phyloP scores from a whole-genome alignment of 2,888 invertebrate genomes.

The Ophioninae sp. region DNA sequence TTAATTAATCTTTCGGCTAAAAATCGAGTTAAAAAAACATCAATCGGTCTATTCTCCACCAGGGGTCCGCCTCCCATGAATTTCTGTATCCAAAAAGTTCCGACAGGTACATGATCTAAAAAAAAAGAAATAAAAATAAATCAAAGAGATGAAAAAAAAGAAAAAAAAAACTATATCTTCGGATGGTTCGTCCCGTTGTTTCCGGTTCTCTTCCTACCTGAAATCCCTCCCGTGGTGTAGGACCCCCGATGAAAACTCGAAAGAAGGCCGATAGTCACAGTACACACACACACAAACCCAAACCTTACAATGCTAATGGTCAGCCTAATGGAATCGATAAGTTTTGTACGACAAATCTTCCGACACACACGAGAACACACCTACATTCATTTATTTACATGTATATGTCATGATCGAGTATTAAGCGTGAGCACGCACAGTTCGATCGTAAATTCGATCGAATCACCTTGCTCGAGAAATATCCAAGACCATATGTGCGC shows the following conservation, averaged over 20 bases:
- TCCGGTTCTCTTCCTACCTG: slow-evolving; percentile 43
- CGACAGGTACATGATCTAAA: slow-evolving; percentile 8
- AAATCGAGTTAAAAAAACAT: not conserved
- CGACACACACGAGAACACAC: slow-evolving; percentile 47
- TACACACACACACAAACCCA: not conserved
- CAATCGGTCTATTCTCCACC: not conserved
- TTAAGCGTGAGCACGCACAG: slow-evolving; percentile 27
- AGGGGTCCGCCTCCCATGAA: not conserved
- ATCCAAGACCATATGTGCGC: slow-evolving; percentile 10
- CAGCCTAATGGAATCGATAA: slow-evolving; percentile 75
- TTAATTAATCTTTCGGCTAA: not conserved
- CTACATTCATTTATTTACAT: not conserved
- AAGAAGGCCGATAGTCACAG: slow-evolving; percentile 19
- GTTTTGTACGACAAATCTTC: slow-evolving; percentile 72
- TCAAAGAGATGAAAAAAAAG: not conserved
- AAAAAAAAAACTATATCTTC: not conserved
- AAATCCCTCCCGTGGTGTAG: slow-evolving; percentile 23
- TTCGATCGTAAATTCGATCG: slow-evolving; percentile 68
- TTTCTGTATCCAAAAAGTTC: not conserved
- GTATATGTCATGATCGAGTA: slow-evolving; percentile 56
- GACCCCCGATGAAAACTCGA: not conserved
- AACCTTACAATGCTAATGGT: slow-evolving; percentile 69
- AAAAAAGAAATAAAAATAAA: slow-evolving; percentile 4
- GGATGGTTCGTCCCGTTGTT: slow-evolving; percentile 37
- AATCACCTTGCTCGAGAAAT: slow-evolving; percentile 54